These are phyloP conservation scores for Aix galericulata DNA, from an alignment of 2,113 vertebrate genomes.

Conservation along the genomic window DNA sequence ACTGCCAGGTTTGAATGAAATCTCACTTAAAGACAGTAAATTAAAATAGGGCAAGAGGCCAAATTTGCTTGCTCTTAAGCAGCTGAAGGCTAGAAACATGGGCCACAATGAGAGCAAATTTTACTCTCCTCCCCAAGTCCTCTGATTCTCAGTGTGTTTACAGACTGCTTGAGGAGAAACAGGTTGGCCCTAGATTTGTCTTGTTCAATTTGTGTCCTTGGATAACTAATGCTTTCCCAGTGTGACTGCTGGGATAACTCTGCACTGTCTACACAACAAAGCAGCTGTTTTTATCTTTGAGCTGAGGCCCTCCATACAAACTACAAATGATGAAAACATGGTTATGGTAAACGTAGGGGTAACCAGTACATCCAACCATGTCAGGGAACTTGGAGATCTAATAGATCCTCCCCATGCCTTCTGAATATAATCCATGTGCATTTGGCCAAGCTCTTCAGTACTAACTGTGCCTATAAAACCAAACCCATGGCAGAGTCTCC, in stretches of 20 bases:
- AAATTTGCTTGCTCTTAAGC: background rate
- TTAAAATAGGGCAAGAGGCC: background rate
- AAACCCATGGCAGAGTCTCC: background rate
- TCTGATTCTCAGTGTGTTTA: background rate
- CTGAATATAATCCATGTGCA: background rate
- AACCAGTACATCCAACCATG: background rate
- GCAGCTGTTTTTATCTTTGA: background rate
- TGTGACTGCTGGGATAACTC: background rate
- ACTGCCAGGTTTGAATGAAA: background rate
- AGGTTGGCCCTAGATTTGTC: slow-evolving; percentile 49
- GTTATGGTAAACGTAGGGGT: background rate
- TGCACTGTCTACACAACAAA: background rate
- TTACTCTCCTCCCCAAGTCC: background rate
- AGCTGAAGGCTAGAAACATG: background rate
- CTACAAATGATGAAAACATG: background rate
- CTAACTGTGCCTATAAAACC: background rate
- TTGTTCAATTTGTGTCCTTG: slow-evolving; percentile 41
- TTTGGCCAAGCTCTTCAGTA: background rate
- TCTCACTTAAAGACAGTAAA: background rate
- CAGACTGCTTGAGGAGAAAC: slow-evolving; percentile 32
- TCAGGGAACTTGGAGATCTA: background rate
- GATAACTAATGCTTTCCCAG: slow-evolving; percentile 17
- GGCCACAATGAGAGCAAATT: background rate
- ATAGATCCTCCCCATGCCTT: background rate
- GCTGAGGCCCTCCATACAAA: background rate